These are phyloP conservation scores for Thunnus maccoyii DNA, from an alignment of 2,113 vertebrate species.

Conservation along the genomic window DNA sequence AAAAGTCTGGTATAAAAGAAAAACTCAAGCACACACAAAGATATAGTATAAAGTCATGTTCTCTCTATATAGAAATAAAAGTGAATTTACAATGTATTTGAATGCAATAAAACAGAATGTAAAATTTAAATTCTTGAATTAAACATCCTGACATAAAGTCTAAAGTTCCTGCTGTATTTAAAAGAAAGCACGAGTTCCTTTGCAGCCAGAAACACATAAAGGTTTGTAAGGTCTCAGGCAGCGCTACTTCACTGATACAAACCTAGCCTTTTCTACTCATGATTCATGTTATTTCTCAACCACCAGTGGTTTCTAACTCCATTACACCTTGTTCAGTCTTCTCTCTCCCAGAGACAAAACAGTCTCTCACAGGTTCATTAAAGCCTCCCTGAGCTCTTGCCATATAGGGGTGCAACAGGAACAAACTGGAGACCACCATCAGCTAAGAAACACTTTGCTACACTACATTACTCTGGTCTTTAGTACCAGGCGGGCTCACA, in stretches of 20 bases:
- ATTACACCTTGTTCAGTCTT: conserved; percentile 56
- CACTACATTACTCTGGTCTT: conserved; percentile 73
- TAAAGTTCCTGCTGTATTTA: not conserved
- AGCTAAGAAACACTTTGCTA: conserved; percentile 56
- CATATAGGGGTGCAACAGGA: conserved; percentile 42
- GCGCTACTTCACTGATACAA: conserved; percentile 11
- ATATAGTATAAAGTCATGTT: not conserved
- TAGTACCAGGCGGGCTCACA: conserved; percentile 48
- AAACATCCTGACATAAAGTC: not conserved
- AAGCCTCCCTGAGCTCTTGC: conserved; percentile 24
- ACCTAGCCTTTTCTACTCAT: conserved; percentile 33
- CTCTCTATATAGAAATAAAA: not conserved
- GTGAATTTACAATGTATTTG: not conserved
- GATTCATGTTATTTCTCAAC: conserved; percentile 39
- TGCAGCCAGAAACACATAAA: conserved; percentile 30
- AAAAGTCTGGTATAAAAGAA: not conserved
- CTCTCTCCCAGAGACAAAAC: conserved; percentile 26
- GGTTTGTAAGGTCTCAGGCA: conserved; percentile 5
- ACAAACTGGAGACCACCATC: conserved; percentile 47
- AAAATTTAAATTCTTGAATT: not conserved
- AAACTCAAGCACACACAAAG: not conserved
- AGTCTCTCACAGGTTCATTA: conserved; percentile 55
- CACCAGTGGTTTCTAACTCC: conserved; percentile 44
- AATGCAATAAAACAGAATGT: not conserved
- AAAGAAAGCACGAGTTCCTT: not conserved